Conservation (phyloP, 2,888 invertebrate genomes). For the Pandemis heparana region DNA sequence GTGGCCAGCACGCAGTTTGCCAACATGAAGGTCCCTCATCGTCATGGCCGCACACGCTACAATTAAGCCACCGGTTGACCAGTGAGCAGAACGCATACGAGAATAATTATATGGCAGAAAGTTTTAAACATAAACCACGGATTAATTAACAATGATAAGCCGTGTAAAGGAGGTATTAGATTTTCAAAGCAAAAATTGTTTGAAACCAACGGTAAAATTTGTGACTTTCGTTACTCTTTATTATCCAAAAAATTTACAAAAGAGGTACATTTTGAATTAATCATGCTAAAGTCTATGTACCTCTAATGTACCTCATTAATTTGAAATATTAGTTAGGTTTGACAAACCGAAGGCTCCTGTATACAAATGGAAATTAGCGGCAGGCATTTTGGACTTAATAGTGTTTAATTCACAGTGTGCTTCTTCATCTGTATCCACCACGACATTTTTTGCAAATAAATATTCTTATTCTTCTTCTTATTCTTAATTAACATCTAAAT, state of each 20-base stretch:
- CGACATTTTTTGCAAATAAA: too few species aligned
- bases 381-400: not conserved
- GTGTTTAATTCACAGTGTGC: too few species aligned
- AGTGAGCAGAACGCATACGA: slow-evolving; percentile 1
- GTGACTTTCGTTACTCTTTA: not conserved
- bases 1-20: not conserved
- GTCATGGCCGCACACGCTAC: not conserved
- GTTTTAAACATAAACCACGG: not conserved
- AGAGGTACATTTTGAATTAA: not conserved
- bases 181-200: not conserved
- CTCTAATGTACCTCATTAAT: not conserved
- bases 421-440: too few species aligned
- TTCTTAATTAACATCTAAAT: slow-evolving; percentile 13
- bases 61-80: not conserved
- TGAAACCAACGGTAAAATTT: not conserved
- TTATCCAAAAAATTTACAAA: not conserved
- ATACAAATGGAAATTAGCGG: slow-evolving; percentile 4
- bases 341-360: not conserved
- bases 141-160: not conserved
- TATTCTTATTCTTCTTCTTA: too few species aligned
- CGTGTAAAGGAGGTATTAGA: not conserved
- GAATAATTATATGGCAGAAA: not conserved
- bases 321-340: not conserved
- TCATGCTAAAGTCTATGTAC: not conserved
- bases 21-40: not conserved